Percentiles rank a stretch among this genome's conserved stretches.
phyloP scores from a whole-genome alignment of 2,797 vertebrate species.

The Pseudochirops corinnae region DNA sequence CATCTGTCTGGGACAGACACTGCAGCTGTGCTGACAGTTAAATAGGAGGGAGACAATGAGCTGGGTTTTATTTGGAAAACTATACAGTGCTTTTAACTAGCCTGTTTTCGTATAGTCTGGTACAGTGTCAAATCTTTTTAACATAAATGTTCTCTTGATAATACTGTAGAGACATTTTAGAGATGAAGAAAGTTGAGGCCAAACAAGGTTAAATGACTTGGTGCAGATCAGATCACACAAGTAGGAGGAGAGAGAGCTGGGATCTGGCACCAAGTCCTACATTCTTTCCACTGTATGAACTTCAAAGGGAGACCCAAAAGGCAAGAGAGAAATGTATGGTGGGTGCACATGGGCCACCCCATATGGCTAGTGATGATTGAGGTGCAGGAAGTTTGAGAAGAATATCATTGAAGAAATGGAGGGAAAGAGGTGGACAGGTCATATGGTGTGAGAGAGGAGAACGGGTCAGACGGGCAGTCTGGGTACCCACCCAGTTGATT shows the following conservation, averaged over 20 bases:
- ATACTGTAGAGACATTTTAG: neutral
- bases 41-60: neutral
- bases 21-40: neutral
- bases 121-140: neutral
- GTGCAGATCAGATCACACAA: neutral
- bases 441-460: neutral
- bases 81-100: neutral
- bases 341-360: neutral
- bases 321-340: neutral
- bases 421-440: neutral
- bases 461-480: neutral
- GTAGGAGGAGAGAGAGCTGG: neutral
- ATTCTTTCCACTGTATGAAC: neutral
- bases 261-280: neutral
- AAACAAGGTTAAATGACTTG: neutral
- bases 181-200: neutral
- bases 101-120: neutral
- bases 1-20: neutral
- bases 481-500: neutral
- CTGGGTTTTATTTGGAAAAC: neutral
- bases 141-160: neutral
- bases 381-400: neutral
- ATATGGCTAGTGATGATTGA: neutral
- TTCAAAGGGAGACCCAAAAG: neutral
- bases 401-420: neutral